Percentiles rank a stretch among this genome's conserved stretches.
phyloP scores from a whole-genome alignment of 1,140 invertebrate species.

The Drosophila bocki region DNA sequence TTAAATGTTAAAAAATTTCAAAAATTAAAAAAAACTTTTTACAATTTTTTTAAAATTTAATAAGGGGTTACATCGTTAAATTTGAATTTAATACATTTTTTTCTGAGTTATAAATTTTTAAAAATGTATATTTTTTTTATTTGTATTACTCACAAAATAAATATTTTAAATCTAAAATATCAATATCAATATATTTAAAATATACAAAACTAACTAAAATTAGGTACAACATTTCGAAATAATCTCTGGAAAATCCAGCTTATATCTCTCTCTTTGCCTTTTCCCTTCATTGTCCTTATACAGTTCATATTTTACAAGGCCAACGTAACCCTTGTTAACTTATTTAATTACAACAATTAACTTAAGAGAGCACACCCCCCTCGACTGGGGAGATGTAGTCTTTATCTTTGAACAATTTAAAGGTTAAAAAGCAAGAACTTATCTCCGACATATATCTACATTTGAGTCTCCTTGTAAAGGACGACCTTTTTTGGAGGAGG shows the following conservation, averaged over 20 bases:
- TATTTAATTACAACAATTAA: constrained; percentile 15
- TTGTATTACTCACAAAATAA: too few relatives aligned
- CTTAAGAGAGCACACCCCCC: neutral
- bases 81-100: too few relatives aligned
- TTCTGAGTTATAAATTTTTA: too few relatives aligned
- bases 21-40: too few relatives aligned
- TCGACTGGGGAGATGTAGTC: neutral
- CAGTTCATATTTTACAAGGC: neutral
- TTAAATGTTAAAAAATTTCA: too few relatives aligned
- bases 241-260: neutral
- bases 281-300: neutral
- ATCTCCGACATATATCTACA: constrained; percentile 9
- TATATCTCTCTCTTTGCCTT: too few relatives aligned
- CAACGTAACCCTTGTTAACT: neutral
- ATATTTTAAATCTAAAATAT: too few relatives aligned
- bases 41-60: too few relatives aligned
- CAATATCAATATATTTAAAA: too few relatives aligned
- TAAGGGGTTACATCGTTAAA: too few relatives aligned
- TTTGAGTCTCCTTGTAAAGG: neutral
- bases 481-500: constrained; percentile 8
- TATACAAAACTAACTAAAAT: neutral
- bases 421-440: constrained; percentile 3
- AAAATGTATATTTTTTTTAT: too few relatives aligned
- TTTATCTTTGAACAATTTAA: constrained; percentile 13
- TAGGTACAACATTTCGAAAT: neutral